Evolutionary conservation across 2,797 vertebrate genomes (phyloP).

Genomic region (Betta splendens): DNA sequence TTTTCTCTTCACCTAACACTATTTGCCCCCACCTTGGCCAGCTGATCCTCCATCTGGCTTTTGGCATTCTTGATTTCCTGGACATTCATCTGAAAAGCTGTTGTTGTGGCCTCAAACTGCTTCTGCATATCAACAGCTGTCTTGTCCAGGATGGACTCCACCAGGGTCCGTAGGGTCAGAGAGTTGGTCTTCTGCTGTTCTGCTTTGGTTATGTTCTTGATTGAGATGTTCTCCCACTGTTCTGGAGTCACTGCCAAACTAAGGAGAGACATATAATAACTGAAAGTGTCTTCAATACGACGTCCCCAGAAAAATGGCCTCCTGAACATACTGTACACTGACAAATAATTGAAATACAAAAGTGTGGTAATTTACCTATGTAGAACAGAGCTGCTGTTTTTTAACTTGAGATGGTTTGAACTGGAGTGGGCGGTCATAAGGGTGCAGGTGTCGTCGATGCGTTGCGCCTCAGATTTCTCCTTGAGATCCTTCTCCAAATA

Average conservation of each 20-base stretch:
- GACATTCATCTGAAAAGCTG: conserved; percentile 79
- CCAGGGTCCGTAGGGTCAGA: conserved; percentile 77
- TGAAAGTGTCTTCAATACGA: no score
- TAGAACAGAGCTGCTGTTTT: not conserved
- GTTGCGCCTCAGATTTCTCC: conserved; percentile 87
- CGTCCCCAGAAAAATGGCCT: no score
- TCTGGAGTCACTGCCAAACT: conserved; percentile 80
- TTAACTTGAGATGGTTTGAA: conserved; percentile 48
- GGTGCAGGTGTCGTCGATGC: conserved; percentile 86
- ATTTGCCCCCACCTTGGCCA: conserved; percentile 79
- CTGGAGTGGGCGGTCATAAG: conserved; percentile 81
- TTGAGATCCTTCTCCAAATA: conserved; percentile 88
- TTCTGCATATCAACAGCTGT: conserved; percentile 79
- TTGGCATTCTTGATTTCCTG: conserved; percentile 85
- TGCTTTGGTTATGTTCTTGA: conserved; percentile 83
- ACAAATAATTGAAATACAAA: no score
- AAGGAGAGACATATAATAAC: not conserved
- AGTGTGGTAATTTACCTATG: conserved; percentile 46
- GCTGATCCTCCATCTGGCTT: conserved; percentile 84
- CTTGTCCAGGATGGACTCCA: conserved; percentile 86
- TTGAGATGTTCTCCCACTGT: conserved; percentile 88
- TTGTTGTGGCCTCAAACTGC: conserved; percentile 78
- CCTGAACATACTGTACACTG: no score
- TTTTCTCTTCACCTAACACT: not conserved
- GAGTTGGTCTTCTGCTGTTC: conserved; percentile 89